Base-by-base conservation (phyloP, 2,888 invertebrate genomes). In the Serrognathus titanus region DNA sequence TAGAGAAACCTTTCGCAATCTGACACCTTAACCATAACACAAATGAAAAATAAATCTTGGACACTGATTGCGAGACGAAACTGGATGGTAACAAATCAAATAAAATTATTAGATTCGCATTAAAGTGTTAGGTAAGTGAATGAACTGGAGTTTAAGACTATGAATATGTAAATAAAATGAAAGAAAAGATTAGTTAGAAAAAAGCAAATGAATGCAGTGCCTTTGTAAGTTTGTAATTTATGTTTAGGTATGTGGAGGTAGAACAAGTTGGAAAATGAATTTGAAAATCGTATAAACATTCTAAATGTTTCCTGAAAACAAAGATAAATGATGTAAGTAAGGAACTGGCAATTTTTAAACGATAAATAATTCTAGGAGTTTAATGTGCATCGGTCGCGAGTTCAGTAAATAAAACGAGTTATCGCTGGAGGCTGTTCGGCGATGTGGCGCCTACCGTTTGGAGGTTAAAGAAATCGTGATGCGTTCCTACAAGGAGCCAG, bases 361-460 rank as follows among this genome's bases (percentile, higher is more conserved):
- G 53, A 62, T 55, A 64, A 61, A 61, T 63, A 63, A 57, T 62
- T 58, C 62, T 56, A 60, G 58, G 59, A 58, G 58, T 63, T 61
- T 61, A 63, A 65, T 62, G 60, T 62, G 59, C 60, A 65, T 58
- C 57, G 57, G 61, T 56, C 51, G 53, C 52, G 58, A 59, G 61
- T 58, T 55, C 57, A 52, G 59, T 59, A 57, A 58, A 60, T 60
- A 59, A 60, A 62, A 61, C 59, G 55, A 51, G 62, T 54, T 57
- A 58, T 61, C 45, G 69, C 70, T 68, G 57, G 63, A 64, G 69
- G 72, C 64, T 60, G 61, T 68, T 51, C 71, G 69, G 69, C 71
- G 65, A 66, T 68, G 69, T 72, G 73, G 73, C 73, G 73, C 72
- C 73, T 72, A 71, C 70, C 69, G 68, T 69, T 70, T 69, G 66